Base-by-base conservation (phyloP, 2,888 invertebrate species). In the Druceiella hillmani region DNA sequence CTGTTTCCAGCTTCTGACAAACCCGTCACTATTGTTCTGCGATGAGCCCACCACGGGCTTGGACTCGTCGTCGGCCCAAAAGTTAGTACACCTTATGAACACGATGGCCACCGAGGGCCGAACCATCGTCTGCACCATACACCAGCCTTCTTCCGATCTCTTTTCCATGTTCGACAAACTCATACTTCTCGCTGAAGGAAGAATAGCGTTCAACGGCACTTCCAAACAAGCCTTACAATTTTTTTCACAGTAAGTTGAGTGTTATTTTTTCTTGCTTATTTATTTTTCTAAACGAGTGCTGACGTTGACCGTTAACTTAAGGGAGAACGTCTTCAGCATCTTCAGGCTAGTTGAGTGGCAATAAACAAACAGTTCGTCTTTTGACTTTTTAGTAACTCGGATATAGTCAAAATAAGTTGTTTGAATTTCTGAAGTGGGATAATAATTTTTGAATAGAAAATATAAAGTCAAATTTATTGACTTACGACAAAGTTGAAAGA, bases 31-130 rank as follows among this genome's bases (percentile, higher is more conserved):
- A 20, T 66, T 98, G 25, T 95, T 97, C 65, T 89, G 93, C 57
- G 97, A 98, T 55, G 97, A 98, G 57, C 95, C 95, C 4, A 97
- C 97, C 0, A 94, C 94, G 0, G 93, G 95, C 0, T 60, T 87
- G 38, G 97, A 98, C 60, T 90, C 93, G 0, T 92, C 82, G 53
- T 93, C 93, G 56, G 95, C 97, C 0, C 85, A 86, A 56, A 88
- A 86, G 56, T 70, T 97, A 38, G 80, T 88, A 38, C 69, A 75
- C 4, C 74, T 85, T 33, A 75, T 89, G 52, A 77, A 80, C 16
- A 67, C 73, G 44, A 79, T 86, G 57, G 81, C 87, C 0, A 74
- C 75, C 2, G 78, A 79, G 47, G 89, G 90, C 11, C 87, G 87
- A 62, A 91, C 92, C 0, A 83, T 95, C 22, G 70, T 94, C 37